These are phyloP conservation scores for Parazoanthus atlanticus DNA, from an alignment of 92 coral and sea anemone genomes.

Conservation along the genomic window DNA sequence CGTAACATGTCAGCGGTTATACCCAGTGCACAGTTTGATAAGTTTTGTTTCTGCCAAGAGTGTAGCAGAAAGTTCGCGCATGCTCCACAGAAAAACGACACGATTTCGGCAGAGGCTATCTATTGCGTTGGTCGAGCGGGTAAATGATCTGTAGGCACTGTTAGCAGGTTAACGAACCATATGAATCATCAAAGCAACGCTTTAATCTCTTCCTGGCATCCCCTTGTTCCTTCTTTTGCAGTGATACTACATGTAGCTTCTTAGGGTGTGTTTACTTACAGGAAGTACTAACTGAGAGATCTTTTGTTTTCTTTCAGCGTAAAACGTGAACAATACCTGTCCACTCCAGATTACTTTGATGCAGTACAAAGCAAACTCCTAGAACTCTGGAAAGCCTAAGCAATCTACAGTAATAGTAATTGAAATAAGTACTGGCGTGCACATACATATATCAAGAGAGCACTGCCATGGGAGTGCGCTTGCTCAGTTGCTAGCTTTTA, in stretches of 20 bases:
- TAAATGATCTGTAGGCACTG: too few species aligned
- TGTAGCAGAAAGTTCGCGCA: too few species aligned
- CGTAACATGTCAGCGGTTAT: too few species aligned
- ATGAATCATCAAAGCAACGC: background rate
- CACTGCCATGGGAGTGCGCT: background rate
- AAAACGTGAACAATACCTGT: conserved; percentile 91
- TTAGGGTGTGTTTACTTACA: too few species aligned
- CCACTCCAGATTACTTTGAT: conserved; percentile 91
- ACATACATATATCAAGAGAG: background rate
- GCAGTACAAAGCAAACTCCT: conserved; percentile 83
- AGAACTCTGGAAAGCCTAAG: conserved; percentile 61
- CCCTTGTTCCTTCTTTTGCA: background rate
- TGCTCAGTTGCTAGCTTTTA: background rate
- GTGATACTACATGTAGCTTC: background rate
- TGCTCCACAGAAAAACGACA: too few species aligned
- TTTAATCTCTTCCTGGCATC: background rate
- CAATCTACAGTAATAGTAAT: background rate
- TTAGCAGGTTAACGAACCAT: too few species aligned
- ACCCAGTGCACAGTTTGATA: too few species aligned
- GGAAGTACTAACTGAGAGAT: background rate
- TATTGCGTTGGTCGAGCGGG: too few species aligned
- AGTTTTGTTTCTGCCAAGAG: too few species aligned
- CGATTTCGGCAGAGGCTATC: too few species aligned
- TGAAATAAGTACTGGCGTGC: background rate
- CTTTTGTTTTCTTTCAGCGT: conserved; percentile 66